These are phyloP conservation scores for Micronycteris hirsuta DNA, from an alignment of 2,113 vertebrate genomes.

Conservation along the genomic window DNA sequence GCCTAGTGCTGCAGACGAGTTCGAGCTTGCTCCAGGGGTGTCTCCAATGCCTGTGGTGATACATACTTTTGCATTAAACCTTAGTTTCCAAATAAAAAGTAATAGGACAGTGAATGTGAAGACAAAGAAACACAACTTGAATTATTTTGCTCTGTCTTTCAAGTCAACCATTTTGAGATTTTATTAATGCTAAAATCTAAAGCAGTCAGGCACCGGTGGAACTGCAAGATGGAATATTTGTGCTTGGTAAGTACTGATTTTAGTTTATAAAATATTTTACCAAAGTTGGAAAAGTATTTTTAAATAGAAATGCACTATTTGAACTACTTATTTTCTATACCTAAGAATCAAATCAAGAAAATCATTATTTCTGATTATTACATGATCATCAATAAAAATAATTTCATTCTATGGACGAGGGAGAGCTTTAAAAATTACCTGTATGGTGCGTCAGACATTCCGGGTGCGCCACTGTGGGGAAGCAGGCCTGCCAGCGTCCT, in stretches of 20 bases:
- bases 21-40: no score
- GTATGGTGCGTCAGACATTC: not conserved
- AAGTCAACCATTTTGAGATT: not conserved
- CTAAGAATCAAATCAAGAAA: not conserved
- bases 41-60: not conserved
- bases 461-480: not conserved
- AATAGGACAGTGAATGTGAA: accelerated
- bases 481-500: not conserved
- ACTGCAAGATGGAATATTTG: not conserved
- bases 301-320: not conserved
- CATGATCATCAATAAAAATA: not conserved
- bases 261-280: not conserved
- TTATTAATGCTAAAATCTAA: not conserved
- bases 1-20: accelerated
- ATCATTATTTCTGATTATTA: not conserved
- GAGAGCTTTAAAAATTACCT: not conserved
- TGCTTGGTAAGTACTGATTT: not conserved
- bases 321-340: not conserved
- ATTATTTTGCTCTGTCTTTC: not conserved
- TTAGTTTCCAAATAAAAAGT: not conserved
- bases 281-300: not conserved
- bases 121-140: not conserved
- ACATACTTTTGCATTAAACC: not conserved
- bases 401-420: not conserved
- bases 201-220: not conserved